These are phyloP conservation scores for Tympanoctomys barrerae DNA, from an alignment of 2,797 vertebrate genomes.

Conservation along the genomic window DNA sequence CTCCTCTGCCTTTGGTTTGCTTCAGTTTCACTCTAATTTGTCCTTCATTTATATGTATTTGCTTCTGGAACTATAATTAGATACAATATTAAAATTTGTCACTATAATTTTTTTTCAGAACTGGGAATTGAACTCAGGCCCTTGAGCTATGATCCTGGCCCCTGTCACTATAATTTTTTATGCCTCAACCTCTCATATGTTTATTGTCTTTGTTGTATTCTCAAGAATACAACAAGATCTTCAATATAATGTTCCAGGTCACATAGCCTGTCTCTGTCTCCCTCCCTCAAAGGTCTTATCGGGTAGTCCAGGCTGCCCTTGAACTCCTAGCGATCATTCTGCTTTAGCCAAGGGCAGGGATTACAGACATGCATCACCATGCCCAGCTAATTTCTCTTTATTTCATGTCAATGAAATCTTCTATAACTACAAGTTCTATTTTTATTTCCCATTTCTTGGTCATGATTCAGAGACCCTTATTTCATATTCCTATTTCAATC, in stretches of 20 bases:
- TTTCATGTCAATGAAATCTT: neutral
- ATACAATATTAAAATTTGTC: neutral
- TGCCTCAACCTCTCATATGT: neutral
- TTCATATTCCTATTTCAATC: conserved; percentile 31
- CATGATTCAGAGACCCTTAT: conserved; percentile 38
- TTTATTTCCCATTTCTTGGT: conserved; percentile 16
- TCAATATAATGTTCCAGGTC: neutral
- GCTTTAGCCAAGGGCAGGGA: neutral
- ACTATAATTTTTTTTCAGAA: neutral
- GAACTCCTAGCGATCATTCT: neutral
- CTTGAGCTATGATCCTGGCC: too few relatives aligned
- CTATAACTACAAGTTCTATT: conserved; percentile 43
- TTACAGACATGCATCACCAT: neutral
- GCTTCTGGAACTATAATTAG: conserved; percentile 36
- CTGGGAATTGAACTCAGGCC: too few relatives aligned
- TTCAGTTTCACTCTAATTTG: conserved; percentile 29
- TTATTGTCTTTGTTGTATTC: neutral
- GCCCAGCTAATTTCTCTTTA: neutral
- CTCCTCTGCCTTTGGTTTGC: conserved; percentile 53
- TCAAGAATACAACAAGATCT: neutral
- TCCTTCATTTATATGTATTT: neutral
- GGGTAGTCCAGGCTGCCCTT: neutral
- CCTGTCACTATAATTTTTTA: too few relatives aligned
- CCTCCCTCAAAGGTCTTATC: neutral
- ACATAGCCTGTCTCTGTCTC: neutral